Percentiles rank a stretch among this genome's conserved stretches.
phyloP scores from a whole-genome alignment of 1,140 invertebrate species.

The Epicauta chinensis region DNA sequence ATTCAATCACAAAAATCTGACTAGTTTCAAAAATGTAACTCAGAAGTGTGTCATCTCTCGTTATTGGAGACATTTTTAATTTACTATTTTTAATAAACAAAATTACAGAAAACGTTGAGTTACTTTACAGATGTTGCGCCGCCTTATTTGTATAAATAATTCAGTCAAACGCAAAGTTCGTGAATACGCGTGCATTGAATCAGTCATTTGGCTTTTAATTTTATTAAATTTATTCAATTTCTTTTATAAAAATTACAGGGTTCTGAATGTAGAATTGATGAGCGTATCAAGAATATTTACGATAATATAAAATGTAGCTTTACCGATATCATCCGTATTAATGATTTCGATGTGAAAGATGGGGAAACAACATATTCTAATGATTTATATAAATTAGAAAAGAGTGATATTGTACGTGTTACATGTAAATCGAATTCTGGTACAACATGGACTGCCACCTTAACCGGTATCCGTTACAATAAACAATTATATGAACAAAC shows the following conservation, averaged over 20 bases:
- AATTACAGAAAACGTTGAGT: no score
- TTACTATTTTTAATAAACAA: no score
- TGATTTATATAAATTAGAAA: slow-evolving; percentile 52
- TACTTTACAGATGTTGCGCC: no score
- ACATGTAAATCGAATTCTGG: slow-evolving; percentile 37
- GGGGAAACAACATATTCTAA: slow-evolving; percentile 47
- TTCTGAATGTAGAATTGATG: slow-evolving; percentile 49
- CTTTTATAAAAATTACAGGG: slow-evolving; percentile 37
- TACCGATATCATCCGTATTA: slow-evolving; percentile 55
- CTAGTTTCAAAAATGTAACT: no score
- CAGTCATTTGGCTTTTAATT: no score
- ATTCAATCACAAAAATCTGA: no score
- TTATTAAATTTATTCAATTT: background rate
- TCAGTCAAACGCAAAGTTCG: no score
- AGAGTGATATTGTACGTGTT: slow-evolving; percentile 62
- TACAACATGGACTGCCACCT: slow-evolving; percentile 48
- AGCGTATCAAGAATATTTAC: slow-evolving; percentile 45
- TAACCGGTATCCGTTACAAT: slow-evolving; percentile 52
- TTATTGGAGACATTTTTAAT: no score
- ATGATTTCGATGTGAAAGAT: slow-evolving; percentile 50
- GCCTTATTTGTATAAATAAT: no score
- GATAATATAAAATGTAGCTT: slow-evolving; percentile 50
- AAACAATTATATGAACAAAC: slow-evolving; percentile 41
- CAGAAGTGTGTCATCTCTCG: no score
- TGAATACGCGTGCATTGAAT: no score